Conservation (phyloP, 2,888 invertebrate species). For the Diploptera punctata region DNA sequence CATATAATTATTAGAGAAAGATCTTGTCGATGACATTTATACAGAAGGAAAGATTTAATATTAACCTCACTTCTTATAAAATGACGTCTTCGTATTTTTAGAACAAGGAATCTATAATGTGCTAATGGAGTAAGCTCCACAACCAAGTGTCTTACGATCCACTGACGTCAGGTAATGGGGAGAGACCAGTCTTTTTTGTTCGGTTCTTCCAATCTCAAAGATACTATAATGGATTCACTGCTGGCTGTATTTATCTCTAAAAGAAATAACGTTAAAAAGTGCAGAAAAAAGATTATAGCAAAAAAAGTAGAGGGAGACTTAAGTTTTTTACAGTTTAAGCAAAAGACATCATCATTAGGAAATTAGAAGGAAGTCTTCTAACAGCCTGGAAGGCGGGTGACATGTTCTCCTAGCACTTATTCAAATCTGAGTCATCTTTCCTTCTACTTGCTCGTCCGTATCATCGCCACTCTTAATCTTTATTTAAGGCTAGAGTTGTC, state of each 20-base stretch:
- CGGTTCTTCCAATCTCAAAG: background rate
- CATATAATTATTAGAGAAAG: too few species aligned
- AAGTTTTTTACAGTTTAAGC: slow-evolving; percentile 7
- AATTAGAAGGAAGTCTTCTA: background rate
- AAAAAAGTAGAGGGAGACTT: background rate
- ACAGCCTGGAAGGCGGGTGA: background rate
- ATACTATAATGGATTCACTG: background rate
- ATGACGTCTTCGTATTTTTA: too few species aligned
- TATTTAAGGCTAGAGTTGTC: background rate
- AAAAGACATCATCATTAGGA: slow-evolving; percentile 10
- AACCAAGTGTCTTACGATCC: background rate
- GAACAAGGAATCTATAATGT: background rate
- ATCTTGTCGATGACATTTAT: too few species aligned
- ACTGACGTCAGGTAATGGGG: background rate
- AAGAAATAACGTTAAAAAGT: background rate
- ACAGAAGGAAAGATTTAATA: too few species aligned
- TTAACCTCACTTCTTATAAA: too few species aligned
- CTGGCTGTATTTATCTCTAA: background rate
- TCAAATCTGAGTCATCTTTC: slow-evolving; percentile 4
- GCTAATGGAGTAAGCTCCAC: background rate
- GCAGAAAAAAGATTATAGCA: background rate
- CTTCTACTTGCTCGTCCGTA: background rate
- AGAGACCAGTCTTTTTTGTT: background rate
- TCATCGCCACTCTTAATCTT: background rate
- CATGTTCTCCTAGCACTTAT: background rate